Conservation (phyloP, 2,113 vertebrate species). For the Anas platyrhynchos region DNA sequence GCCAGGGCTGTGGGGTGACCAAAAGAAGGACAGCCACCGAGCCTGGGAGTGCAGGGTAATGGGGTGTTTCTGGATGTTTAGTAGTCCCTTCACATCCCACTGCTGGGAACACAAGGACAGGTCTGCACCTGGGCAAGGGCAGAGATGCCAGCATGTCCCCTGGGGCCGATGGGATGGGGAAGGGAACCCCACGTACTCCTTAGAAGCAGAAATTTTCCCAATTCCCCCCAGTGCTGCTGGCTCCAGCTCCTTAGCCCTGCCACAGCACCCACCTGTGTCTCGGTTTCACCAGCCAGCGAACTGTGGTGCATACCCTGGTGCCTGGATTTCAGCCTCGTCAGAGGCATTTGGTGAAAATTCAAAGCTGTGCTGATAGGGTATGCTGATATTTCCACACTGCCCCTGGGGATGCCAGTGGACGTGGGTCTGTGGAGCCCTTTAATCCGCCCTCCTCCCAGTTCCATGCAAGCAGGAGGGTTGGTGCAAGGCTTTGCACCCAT, state of each 20-base stretch:
- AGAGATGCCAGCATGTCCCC: not conserved
- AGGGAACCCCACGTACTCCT: not conserved
- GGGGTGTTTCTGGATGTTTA: fast-evolving
- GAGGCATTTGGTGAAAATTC: not conserved
- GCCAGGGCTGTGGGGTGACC: not conserved
- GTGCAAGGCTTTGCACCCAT: not conserved
- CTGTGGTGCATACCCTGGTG: fast-evolving
- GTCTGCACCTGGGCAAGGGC: not conserved
- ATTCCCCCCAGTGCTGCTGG: not conserved
- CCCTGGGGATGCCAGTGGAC: too few relatives aligned
- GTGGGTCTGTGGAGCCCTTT: not conserved
- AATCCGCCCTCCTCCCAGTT: too few relatives aligned
- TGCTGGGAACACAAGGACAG: not conserved
- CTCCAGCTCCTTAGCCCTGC: not conserved
- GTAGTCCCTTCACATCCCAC: not conserved
- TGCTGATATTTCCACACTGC: not conserved
- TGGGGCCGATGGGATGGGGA: fast-evolving
- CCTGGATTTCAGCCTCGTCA: fast-evolving
- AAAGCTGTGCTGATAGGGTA: not conserved
- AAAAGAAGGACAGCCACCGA: not conserved
- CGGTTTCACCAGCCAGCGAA: not conserved
- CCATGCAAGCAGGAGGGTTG: not conserved
- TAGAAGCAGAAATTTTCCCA: not conserved
- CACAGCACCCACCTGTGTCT: not conserved
- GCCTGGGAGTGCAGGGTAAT: not conserved